Conservation (phyloP, 2,888 invertebrate species). For the Eubasilissa splendida region DNA sequence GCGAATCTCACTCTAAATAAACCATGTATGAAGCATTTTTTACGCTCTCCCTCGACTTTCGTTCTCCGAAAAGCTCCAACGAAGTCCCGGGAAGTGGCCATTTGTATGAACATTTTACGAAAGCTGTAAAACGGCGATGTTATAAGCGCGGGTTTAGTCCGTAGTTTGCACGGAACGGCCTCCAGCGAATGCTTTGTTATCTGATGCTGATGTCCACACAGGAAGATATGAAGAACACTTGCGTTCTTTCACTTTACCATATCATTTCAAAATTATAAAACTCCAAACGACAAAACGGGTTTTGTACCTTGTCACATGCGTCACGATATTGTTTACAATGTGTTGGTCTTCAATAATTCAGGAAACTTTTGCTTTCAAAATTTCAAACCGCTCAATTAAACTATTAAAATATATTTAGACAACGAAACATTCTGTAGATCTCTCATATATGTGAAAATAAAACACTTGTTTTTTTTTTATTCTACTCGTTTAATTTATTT, state of each 20-base stretch:
- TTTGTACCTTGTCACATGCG: no score
- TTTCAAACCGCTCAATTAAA: no score
- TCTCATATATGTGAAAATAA: no score
- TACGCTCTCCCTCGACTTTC: constrained; percentile 31
- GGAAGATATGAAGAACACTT: constrained; percentile 11
- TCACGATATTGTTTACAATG: no score
- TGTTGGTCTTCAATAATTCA: no score
- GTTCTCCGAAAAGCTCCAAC: constrained; percentile 27
- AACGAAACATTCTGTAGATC: no score
- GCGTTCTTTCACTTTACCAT: background rate
- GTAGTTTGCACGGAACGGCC: constrained; percentile 15
- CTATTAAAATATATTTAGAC: no score
- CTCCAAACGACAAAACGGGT: no score
- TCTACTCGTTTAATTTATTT: no score
- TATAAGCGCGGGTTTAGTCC: constrained; percentile 46
- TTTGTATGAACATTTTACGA: constrained; percentile 52
- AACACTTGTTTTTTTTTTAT: no score
- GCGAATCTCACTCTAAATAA: constrained; percentile 42
- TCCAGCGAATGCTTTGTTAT: background rate
- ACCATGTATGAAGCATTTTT: constrained; percentile 44
- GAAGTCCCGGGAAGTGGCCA: constrained; percentile 36
- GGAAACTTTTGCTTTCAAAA: no score
- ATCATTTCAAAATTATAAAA: no score
- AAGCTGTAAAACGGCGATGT: constrained; percentile 51
- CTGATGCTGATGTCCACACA: constrained; percentile 1